Evolutionary conservation across 35 echinoderm and acorn worm species (phyloP).

Genomic region (Apostichopus parvimensis): DNA sequence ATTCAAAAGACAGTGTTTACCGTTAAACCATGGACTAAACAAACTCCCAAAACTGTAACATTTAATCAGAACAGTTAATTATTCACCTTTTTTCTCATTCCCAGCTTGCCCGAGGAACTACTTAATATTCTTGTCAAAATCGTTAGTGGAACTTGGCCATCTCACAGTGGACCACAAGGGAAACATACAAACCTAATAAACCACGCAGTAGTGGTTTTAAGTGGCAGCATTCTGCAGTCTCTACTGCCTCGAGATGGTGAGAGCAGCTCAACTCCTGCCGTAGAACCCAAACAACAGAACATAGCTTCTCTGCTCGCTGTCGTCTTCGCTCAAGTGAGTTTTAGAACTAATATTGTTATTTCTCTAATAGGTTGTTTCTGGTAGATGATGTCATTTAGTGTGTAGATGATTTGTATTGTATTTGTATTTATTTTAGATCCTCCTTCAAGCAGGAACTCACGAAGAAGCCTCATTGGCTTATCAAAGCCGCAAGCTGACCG

Average conservation of each 20-base stretch:
- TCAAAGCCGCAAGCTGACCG: too few species aligned
- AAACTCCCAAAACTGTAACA: too few species aligned
- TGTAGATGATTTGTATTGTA: too few species aligned
- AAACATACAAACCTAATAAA: background rate
- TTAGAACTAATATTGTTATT: background rate
- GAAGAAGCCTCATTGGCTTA: too few species aligned
- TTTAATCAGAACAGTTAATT: too few species aligned
- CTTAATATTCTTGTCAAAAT: constrained; percentile 50
- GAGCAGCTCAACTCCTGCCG: background rate
- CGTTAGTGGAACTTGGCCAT: constrained; percentile 9
- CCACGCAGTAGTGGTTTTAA: constrained; percentile 13
- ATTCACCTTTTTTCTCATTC: background rate
- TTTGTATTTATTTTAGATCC: too few species aligned
- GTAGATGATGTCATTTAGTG: too few species aligned
- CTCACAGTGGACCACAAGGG: background rate
- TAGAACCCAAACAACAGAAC: constrained; percentile 23
- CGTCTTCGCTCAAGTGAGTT: constrained; percentile 63
- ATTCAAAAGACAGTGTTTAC: too few species aligned
- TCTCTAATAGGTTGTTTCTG: too few species aligned
- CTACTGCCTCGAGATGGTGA: background rate
- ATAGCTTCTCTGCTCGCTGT: constrained; percentile 60
- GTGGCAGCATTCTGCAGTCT: constrained; percentile 9
- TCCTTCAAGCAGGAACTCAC: too few species aligned
- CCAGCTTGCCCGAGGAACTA: constrained; percentile 50
- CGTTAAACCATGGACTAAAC: too few species aligned